Evolutionary conservation across 2,113 vertebrate genomes (phyloP).

Genomic region (Heloderma charlesbogerti): DNA sequence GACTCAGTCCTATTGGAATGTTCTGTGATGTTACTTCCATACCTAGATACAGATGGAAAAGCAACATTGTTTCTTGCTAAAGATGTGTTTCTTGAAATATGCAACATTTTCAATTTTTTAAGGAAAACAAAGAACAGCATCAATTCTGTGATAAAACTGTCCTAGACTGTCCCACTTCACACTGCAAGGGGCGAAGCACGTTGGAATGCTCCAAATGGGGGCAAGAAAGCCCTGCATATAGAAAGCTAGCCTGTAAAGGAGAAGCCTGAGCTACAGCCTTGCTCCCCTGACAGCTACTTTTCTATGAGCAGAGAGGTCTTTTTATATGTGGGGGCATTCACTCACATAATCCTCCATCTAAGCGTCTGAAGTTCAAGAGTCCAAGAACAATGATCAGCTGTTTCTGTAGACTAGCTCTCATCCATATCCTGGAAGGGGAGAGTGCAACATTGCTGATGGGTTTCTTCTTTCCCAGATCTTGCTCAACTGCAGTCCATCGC

Average conservation of each 20-base stretch:
- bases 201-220: neutral
- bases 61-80: neutral
- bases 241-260: neutral
- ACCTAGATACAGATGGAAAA: neutral
- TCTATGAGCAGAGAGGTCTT: neutral
- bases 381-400: no score
- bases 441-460: constrained; percentile 24
- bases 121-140: neutral
- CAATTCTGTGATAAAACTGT: neutral
- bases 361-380: neutral
- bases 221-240: neutral
- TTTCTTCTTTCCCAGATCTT: constrained; percentile 27
- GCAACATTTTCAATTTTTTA: neutral
- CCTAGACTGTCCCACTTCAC: neutral
- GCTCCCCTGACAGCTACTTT: neutral
- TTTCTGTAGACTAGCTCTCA: neutral
- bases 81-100: neutral
- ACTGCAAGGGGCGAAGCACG: neutral
- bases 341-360: neutral
- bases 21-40: neutral
- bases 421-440: neutral
- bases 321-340: neutral
- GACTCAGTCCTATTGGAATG: neutral
- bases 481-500: constrained; percentile 47
- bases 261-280: neutral